Evolutionary conservation across 37 sponge, comb jelly and placozoan species (phyloP), one percentile per base, ranked within the genome.

Genomic region (Crambe crambe): DNA sequence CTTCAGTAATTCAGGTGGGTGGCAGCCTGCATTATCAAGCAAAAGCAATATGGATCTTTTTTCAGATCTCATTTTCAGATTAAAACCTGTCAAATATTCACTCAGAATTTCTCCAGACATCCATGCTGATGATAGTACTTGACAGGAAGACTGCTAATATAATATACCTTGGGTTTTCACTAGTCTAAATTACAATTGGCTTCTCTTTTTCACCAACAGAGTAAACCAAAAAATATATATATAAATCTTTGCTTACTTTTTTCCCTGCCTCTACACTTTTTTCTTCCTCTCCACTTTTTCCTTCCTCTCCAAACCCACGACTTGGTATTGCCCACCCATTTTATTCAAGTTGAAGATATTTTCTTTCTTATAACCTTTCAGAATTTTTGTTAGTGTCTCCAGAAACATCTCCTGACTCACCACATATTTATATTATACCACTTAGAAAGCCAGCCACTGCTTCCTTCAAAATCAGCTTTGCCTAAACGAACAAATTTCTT

Each of bases 231-330:
- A 87, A 84, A 37, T 41, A 88, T 42, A n/a, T n/a, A n/a, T 3
- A 85, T 92, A 20, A 92, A 43, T 56, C 92, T 69, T 15, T 56
- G 25, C 56, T 92, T 87, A 25, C 57, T 39, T 56, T 81, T 80
- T 61, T 84, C 84, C 17, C 78, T 85, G 40, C 89, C 86, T 27
- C 77, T 69, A 41, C 93, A 93, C 58, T 89, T 43, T 40, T 78
- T 85, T n/a, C n/a, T n/a, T n/a, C n/a, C n/a, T n/a, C n/a, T n/a
- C n/a, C n/a, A n/a, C n/a, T n/a, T n/a, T n/a, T n/a, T 54, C 80
- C 75, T 43, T 42, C 61, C 75, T 81, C 40, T 3, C 76, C 82
- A 81, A 93, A 82, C 23, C 87, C 80, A 54, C 61, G 35, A 27
- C 89, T 83, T 58, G 86, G 90, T 30, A 88, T 72, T 32, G 89